Evolutionary conservation across 2,113 vertebrate species (phyloP), one percentile per base, ranked within the genome.

Genomic region (Solenodon paradoxus): DNA sequence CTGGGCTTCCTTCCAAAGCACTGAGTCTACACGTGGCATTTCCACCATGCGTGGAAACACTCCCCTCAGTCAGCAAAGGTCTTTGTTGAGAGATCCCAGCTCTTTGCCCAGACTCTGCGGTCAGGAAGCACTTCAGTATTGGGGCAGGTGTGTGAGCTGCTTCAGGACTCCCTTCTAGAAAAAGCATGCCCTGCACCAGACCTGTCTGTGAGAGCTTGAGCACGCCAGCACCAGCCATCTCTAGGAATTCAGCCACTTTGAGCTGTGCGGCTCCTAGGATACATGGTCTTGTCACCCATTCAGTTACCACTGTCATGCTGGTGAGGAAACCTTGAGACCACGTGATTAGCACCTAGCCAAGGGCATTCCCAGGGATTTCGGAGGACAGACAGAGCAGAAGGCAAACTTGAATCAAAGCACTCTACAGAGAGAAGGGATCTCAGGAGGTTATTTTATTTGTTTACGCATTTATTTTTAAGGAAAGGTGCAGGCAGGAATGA

Each of bases 351-450:
- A 19, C 64, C 74, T 16, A 20, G 77, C 71, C 84, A 90, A 88
- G 61, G 57, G 78, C 45, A 57, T 30, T 85, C 81, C 2, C 59
- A 47, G 8, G 35, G 75, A 61, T 80, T 87, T 88, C 94, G 68
- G 88, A 95, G 90, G 55, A 89, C 96, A 95, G 38, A 24, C 28
- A 30, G 66, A 74, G 68, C 61, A 78, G 80, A 77, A 79, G 26
- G 53, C 80, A 96, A 57, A 55, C 64, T 63, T 61, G 87, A 92
- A 81, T 80, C 92, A 92, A 81, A 97, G 92, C 83, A 82, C 90
- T 28, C 35, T 9, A 2, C 7, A 57, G n/a, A 53, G 53, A 20
- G 38, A 63, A 88, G 69, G 47, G 63, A 86, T 85, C 63, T 63
- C 82, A 59, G n/a, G 83, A 77, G 80, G 75, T 95, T 66, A 7